Conservation (phyloP, 2,113 vertebrate genomes). For the Eurypyga helias region DNA sequence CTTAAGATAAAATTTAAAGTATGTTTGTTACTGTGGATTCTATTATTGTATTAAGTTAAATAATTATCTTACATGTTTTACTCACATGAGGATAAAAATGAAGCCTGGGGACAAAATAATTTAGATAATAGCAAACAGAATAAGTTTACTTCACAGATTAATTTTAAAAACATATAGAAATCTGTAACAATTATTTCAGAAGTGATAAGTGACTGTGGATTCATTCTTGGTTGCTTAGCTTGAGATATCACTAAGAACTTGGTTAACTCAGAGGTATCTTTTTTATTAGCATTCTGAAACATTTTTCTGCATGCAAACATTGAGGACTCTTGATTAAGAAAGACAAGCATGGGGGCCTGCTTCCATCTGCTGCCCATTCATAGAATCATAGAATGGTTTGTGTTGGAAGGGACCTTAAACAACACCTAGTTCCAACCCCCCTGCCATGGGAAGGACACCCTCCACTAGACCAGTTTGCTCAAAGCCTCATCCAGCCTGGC, state of each 20-base stretch:
- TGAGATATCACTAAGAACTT: background rate
- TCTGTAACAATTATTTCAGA: background rate
- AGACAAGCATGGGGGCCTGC: background rate
- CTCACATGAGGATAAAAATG: background rate
- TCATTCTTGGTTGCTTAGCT: background rate
- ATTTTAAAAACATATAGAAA: background rate
- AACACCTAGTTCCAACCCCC: too few relatives aligned
- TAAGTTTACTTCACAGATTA: background rate
- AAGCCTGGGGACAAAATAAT: background rate
- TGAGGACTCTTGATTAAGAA: background rate
- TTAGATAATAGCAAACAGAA: background rate
- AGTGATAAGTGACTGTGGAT: background rate
- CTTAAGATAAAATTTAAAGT: background rate
- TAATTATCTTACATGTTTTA: background rate
- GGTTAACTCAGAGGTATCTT: background rate
- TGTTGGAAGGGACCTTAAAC: too few relatives aligned
- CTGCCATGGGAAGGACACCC: too few relatives aligned
- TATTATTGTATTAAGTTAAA: background rate
- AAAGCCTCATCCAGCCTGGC: too few relatives aligned
- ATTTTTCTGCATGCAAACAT: background rate
- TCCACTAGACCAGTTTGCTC: too few relatives aligned
- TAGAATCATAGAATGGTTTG: too few relatives aligned
- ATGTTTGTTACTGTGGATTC: background rate
- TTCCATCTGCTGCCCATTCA: background rate
- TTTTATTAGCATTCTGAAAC: background rate